Percentiles rank a stretch among this genome's conserved stretches.
These are phyloP conservation scores for Trididemnum miniatum DNA, from an alignment of 23 tunicate genomes.

Conservation along the genomic window DNA sequence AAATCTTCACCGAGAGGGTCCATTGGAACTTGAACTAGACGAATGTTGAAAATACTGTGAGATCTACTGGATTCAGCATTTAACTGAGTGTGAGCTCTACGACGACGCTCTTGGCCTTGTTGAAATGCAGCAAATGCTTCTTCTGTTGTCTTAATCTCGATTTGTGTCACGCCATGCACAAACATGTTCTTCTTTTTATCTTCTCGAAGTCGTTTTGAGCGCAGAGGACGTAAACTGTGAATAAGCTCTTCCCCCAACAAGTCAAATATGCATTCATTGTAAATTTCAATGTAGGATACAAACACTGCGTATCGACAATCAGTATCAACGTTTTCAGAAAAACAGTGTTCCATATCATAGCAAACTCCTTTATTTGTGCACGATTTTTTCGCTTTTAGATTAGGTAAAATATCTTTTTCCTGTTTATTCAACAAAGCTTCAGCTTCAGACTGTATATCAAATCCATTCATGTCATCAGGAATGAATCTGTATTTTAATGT, in stretches of 20 bases:
- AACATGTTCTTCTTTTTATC: conserved; percentile 78
- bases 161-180: conserved; percentile 73
- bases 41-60: conserved; percentile 89
- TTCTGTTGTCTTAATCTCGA: conserved; percentile 83
- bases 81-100: conserved; percentile 85
- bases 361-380: conserved; percentile 13
- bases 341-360: conserved; percentile 80
- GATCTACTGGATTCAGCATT: conserved; percentile 93
- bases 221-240: conserved; percentile 62
- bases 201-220: conserved; percentile 71
- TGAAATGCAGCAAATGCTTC: conserved; percentile 90
- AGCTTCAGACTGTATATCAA: conserved; percentile 72
- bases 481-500: conserved; percentile 88
- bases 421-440: conserved; percentile 85
- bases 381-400: conserved; percentile 12
- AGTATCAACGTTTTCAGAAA: conserved; percentile 63
- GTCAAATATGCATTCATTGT: conserved; percentile 90
- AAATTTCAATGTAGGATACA: conserved; percentile 92
- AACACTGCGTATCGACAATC: conserved; percentile 94
- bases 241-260: conserved; percentile 68
- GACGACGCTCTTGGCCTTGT: conserved; percentile 92
- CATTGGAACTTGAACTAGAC: conserved; percentile 94
- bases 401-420: conserved; percentile 70
- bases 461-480: conserved; percentile 86
- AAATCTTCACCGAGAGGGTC: conserved; percentile 92